Evolutionary conservation across 2,888 invertebrate genomes (phyloP).

Genomic region (Lasioglossum figueresi): DNA sequence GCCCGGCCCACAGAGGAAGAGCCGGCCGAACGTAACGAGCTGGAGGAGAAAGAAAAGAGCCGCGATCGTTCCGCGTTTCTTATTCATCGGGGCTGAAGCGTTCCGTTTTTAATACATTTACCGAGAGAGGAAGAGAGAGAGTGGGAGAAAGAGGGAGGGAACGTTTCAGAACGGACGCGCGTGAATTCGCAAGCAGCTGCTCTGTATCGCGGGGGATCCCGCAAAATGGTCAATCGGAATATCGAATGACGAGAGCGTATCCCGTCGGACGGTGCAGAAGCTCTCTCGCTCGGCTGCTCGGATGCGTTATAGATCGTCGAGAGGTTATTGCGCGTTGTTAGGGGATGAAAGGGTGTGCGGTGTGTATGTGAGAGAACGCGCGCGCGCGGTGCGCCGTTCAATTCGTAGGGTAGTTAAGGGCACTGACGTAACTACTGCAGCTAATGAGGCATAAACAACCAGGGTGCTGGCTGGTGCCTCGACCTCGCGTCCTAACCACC

Average conservation of each 20-base stretch:
- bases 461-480: conserved; percentile 63
- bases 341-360: conserved; percentile 44
- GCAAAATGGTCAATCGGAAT: conserved; percentile 31
- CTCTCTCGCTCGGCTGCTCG: conserved; percentile 19
- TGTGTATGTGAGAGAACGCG: neutral
- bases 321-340: conserved; percentile 48
- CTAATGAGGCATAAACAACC: conserved; percentile 80
- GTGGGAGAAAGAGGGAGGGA: too few species aligned
- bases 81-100: neutral
- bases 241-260: conserved; percentile 30
- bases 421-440: conserved; percentile 76
- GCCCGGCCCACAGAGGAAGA: too few species aligned
- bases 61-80: neutral
- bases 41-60: neutral
- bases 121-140: neutral
- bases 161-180: neutral
- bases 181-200: conserved; percentile 2
- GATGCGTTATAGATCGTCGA: conserved; percentile 58
- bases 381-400: conserved; percentile 61
- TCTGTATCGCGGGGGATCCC: conserved; percentile 16
- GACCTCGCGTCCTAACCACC: conserved; percentile 60
- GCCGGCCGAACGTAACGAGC: neutral
- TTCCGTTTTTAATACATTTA: neutral
- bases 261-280: neutral
- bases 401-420: conserved; percentile 77